These are phyloP conservation scores for Amblyornis subalaris DNA, from an alignment of 2,113 vertebrate species.

Conservation along the genomic window DNA sequence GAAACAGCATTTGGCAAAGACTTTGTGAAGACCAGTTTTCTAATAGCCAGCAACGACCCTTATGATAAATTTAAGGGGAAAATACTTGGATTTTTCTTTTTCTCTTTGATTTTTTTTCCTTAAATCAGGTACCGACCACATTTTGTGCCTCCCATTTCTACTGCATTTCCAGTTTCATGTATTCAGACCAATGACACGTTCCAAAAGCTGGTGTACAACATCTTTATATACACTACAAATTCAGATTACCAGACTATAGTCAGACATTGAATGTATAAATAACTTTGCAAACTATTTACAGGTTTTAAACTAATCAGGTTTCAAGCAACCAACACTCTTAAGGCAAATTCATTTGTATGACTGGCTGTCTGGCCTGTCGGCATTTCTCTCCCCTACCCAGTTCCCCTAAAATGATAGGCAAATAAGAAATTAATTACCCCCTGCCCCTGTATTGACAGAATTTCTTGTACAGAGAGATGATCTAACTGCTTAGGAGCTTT, in stretches of 20 bases:
- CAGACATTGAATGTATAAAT: constrained; percentile 58
- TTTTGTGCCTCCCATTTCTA: background rate
- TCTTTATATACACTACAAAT: constrained; percentile 59
- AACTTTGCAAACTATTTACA: constrained; percentile 63
- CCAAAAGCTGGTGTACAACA: constrained; percentile 38
- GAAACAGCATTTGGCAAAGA: constrained; percentile 8
- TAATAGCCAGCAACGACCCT: background rate
- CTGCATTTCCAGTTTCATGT: background rate
- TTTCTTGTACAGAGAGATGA: background rate
- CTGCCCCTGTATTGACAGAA: background rate
- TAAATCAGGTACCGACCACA: background rate
- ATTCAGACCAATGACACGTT: constrained; percentile 9
- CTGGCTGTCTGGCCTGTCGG: background rate
- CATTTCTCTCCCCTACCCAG: background rate
- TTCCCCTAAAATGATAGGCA: background rate
- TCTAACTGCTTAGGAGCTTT: background rate
- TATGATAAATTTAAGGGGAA: background rate
- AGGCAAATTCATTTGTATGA: constrained; percentile 44
- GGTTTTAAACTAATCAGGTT: constrained; percentile 38
- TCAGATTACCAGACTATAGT: constrained; percentile 20
- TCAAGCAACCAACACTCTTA: constrained; percentile 43
- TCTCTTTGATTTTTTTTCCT: background rate
- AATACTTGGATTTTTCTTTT: background rate
- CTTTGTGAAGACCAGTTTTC: background rate
- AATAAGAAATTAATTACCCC: background rate